A percentile compares a stretch with the other conserved stretches of the same genome.
These are phyloP conservation scores for Papilio gigon DNA, from an alignment of 2,888 invertebrate genomes.

Conservation along the genomic window DNA sequence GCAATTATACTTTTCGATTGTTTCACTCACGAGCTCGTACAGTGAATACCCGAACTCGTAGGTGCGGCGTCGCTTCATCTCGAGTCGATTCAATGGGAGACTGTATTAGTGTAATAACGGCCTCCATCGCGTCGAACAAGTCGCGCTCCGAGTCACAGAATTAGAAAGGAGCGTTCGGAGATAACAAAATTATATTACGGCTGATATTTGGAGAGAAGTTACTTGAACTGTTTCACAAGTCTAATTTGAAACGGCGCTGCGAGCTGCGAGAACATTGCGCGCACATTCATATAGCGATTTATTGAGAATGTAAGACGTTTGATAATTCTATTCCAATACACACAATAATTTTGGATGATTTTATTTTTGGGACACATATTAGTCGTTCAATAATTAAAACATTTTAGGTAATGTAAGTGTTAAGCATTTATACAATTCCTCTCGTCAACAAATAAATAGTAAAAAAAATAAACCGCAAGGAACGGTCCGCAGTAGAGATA, in stretches of 20 bases:
- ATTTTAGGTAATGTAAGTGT: background rate
- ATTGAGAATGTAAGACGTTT: slow-evolving; percentile 1
- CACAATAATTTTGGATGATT: background rate
- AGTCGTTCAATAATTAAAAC: no score
- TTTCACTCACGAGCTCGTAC: slow-evolving; percentile 14
- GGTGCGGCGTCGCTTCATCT: slow-evolving; percentile 40
- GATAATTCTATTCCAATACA: background rate
- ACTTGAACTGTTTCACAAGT: slow-evolving; percentile 30
- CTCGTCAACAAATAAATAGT: slow-evolving; percentile 24
- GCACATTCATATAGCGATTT: background rate
- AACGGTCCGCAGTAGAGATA: background rate
- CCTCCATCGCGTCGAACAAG: slow-evolving; percentile 45
- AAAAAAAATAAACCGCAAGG: slow-evolving; percentile 17
- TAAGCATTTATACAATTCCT: no score
- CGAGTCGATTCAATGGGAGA: slow-evolving; percentile 49
- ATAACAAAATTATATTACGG: slow-evolving; percentile 52
- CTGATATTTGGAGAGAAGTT: slow-evolving; percentile 45
- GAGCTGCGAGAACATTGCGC: slow-evolving; percentile 7
- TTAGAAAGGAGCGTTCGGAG: slow-evolving; percentile 43
- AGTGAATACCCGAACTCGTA: no score
- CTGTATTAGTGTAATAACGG: slow-evolving; percentile 50
- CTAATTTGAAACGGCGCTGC: slow-evolving; percentile 27
- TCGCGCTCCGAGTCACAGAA: slow-evolving; percentile 40
- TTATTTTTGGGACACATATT: background rate
- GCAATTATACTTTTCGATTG: slow-evolving; percentile 36